These are phyloP conservation scores for Lontra canadensis DNA, from an alignment of 2,113 vertebrate genomes.

Conservation along the genomic window DNA sequence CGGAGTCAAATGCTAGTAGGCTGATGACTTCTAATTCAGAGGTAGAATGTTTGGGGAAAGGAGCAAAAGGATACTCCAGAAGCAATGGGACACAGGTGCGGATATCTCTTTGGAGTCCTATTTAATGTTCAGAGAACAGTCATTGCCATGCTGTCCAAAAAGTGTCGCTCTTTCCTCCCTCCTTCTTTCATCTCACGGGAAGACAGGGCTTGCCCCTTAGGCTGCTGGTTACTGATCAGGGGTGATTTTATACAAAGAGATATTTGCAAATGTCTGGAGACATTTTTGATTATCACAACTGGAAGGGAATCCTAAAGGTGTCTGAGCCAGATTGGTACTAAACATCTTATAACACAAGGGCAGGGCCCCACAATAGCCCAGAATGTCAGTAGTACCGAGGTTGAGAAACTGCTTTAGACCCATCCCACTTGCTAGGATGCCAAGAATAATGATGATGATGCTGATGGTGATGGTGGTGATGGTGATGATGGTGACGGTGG, in stretches of 20 bases:
- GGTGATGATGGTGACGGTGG: not conserved
- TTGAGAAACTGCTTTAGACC: not conserved
- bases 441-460: not conserved
- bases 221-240: not conserved
- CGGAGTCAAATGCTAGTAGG: not conserved
- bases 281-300: not conserved
- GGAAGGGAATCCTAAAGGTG: not conserved
- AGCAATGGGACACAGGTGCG: accelerated
- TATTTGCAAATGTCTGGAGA: not conserved
- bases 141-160: no score
- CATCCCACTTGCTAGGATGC: not conserved
- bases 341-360: not conserved
- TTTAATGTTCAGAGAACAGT: not conserved
- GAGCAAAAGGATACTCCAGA: not conserved
- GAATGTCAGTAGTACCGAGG: not conserved
- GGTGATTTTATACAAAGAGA: not conserved
- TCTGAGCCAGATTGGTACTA: not conserved
- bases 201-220: not conserved
- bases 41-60: not conserved
- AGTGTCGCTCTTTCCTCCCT: not conserved
- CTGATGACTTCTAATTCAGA: not conserved
- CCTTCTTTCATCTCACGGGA: not conserved
- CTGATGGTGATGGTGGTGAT: not conserved
- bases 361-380: no score
- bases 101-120: not conserved